Evolutionary conservation across 2,113 vertebrate genomes (phyloP).

Genomic region (Peromyscus maniculatus): DNA sequence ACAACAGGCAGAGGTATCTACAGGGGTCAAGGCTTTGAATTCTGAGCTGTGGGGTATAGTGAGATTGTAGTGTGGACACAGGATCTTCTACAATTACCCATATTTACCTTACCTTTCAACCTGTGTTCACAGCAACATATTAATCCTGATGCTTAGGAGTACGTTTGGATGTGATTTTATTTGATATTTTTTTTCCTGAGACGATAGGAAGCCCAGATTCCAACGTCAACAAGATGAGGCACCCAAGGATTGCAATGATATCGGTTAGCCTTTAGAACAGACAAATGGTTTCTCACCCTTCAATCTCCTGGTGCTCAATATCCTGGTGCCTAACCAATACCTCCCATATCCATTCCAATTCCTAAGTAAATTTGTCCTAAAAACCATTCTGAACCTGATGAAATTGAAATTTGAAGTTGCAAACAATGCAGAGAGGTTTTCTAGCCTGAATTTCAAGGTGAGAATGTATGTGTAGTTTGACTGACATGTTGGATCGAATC

Average conservation of each 20-base stretch:
- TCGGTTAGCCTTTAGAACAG: background rate
- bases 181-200: constrained; percentile 16
- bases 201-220: background rate
- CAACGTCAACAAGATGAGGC: background rate
- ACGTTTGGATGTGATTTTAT: background rate
- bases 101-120: background rate
- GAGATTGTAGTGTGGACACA: background rate
- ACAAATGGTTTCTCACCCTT: background rate
- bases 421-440: background rate
- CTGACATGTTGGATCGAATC: background rate
- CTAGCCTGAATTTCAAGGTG: background rate
- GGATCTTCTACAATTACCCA: background rate
- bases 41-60: background rate
- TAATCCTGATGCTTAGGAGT: background rate
- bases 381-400: background rate
- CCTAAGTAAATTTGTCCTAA: constrained; percentile 17
- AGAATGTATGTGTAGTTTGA: background rate
- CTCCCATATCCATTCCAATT: background rate
- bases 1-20: background rate
- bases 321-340: background rate
- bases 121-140: background rate
- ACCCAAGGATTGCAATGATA: background rate
- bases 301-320: background rate
- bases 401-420: constrained; percentile 35
- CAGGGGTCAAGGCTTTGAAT: background rate